phyloP scores from a whole-genome alignment of 2,113 vertebrate genomes.

The Gila orcuttii region DNA sequence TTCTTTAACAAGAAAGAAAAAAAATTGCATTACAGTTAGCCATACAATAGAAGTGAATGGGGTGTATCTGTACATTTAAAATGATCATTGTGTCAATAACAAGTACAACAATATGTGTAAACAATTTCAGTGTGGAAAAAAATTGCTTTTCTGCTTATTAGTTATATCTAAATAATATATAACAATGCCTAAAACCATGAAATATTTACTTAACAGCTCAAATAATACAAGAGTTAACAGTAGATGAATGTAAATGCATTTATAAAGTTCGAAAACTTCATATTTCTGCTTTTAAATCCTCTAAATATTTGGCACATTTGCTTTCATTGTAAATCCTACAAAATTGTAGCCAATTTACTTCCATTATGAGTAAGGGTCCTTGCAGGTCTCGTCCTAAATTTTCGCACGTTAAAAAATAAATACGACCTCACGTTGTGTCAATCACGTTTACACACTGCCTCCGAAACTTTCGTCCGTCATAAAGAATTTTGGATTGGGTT shows the following conservation, averaged over 20 bases:
- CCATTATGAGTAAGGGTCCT: not conserved
- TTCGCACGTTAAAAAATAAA: too few relatives aligned
- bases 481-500: too few relatives aligned
- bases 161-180: not conserved
- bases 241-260: not conserved
- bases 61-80: not conserved
- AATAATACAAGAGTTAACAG: not conserved
- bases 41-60: not conserved
- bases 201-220: not conserved
- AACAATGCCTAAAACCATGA: not conserved
- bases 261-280: not conserved
- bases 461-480: too few relatives aligned
- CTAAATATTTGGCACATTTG: not conserved
- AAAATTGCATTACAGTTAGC: not conserved
- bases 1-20: too few relatives aligned
- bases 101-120: too few relatives aligned
- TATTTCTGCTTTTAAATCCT: not conserved
- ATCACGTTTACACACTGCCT: too few relatives aligned
- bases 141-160: not conserved
- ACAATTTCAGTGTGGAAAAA: not conserved
- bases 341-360: not conserved
- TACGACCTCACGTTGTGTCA: too few relatives aligned
- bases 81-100: not conserved
- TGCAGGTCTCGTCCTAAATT: too few relatives aligned
- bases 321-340: not conserved